phyloP scores from a whole-genome alignment of 2,113 vertebrate species.

The Phyllostomus discolor region DNA sequence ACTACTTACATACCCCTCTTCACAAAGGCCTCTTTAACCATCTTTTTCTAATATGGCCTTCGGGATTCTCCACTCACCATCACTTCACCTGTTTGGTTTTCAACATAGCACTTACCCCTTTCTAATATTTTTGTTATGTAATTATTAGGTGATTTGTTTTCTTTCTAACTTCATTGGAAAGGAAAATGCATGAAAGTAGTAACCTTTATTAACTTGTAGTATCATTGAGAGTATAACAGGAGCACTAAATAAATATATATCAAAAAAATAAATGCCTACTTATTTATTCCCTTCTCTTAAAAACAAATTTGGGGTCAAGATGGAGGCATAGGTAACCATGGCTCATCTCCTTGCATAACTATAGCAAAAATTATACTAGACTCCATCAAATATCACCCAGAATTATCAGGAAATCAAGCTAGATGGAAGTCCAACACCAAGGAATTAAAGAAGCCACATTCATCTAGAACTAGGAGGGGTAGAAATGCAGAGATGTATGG shows the following conservation, averaged over 20 bases:
- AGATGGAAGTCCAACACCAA: too few species aligned
- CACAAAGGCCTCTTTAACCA: not conserved
- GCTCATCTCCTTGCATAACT: too few species aligned
- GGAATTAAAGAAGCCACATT: too few species aligned
- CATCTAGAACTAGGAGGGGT: too few species aligned
- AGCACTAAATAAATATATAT: not conserved
- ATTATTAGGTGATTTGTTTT: not conserved
- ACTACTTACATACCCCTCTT: not conserved
- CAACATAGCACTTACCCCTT: not conserved
- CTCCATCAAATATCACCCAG: too few species aligned
- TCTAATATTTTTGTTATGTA: not conserved
- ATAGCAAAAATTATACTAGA: too few species aligned
- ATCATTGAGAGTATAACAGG: not conserved
- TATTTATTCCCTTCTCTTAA: not conserved
- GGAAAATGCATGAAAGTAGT: not conserved
- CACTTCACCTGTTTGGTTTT: not conserved
- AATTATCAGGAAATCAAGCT: too few species aligned
- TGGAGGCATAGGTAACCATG: too few species aligned
- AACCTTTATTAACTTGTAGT: not conserved
- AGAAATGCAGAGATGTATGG: too few species aligned
- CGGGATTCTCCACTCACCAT: not conserved
- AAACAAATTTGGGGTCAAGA: too few species aligned
- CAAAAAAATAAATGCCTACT: not conserved
- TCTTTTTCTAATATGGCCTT: not conserved
- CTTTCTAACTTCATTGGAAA: not conserved